Evolutionary conservation across 2,113 vertebrate species (phyloP).

Genomic region (Sebastes schlegelii): DNA sequence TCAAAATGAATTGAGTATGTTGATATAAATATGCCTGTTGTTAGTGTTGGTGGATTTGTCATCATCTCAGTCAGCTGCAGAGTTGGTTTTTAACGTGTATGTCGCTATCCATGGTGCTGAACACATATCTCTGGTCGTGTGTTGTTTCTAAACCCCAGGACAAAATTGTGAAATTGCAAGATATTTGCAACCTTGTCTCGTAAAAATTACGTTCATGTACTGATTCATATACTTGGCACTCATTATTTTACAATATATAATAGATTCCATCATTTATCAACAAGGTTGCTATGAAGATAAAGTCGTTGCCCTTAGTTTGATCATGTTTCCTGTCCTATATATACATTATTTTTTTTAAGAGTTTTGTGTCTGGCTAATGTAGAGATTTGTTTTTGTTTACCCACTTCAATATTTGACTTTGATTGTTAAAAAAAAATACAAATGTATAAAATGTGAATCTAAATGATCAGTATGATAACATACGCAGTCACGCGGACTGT

Average conservation of each 20-base stretch:
- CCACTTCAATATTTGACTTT: too few relatives aligned
- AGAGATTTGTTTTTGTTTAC: too few relatives aligned
- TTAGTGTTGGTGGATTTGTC: background rate
- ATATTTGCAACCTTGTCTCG: too few relatives aligned
- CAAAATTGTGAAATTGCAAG: too few relatives aligned
- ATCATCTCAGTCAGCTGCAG: background rate
- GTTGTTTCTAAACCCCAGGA: background rate
- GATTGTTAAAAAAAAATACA: too few relatives aligned
- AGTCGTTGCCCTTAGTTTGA: background rate
- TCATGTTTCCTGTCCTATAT: background rate
- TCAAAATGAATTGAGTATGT: background rate
- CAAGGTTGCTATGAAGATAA: too few relatives aligned
- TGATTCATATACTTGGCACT: too few relatives aligned
- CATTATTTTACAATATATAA: too few relatives aligned
- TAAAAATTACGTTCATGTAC: too few relatives aligned
- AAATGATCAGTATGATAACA: background rate
- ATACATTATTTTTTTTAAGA: background rate
- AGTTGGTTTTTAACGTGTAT: background rate
- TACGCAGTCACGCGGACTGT: background rate
- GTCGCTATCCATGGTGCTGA: constrained; percentile 11
- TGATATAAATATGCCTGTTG: background rate
- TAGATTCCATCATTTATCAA: too few relatives aligned
- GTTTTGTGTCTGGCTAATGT: background rate
- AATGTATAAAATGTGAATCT: background rate
- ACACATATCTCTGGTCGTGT: background rate